A percentile compares a stretch with the other conserved stretches of the same genome.
phyloP scores from a whole-genome alignment of 2,888 invertebrate genomes.

The Polylopha cassiicola region DNA sequence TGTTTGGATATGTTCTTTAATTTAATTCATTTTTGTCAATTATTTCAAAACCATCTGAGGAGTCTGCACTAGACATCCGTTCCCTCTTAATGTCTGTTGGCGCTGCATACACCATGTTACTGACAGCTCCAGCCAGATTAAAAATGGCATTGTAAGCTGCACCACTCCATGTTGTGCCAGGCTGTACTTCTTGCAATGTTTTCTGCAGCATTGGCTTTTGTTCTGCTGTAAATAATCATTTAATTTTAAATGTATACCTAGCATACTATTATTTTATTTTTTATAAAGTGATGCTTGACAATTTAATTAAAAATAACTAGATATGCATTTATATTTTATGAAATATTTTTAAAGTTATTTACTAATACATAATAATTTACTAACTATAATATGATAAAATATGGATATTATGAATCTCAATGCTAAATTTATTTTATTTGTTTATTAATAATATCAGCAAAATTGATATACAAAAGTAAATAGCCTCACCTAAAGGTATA shows the following conservation, averaged over 20 bases:
- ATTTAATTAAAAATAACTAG: too few relatives aligned
- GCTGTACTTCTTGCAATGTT: conserved; percentile 50
- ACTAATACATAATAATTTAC: too few relatives aligned
- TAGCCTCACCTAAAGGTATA: conserved; percentile 55
- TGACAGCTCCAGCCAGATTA: conserved; percentile 56
- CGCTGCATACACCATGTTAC: conserved; percentile 52
- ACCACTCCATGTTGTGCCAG: conserved; percentile 52
- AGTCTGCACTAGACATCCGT: conserved; percentile 57
- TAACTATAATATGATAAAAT: too few relatives aligned
- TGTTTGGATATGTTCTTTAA: conserved; percentile 32
- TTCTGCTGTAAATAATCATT: conserved; percentile 44
- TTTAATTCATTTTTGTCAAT: conserved; percentile 63
- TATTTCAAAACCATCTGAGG: conserved; percentile 72
- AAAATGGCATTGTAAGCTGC: conserved; percentile 59
- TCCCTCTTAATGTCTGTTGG: conserved; percentile 46
- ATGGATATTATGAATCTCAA: too few relatives aligned
- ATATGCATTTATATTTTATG: too few relatives aligned
- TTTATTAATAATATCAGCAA: too few relatives aligned
- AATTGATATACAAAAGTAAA: neutral
- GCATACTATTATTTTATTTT: too few relatives aligned
- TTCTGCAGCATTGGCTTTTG: conserved; percentile 50
- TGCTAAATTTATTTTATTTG: too few relatives aligned
- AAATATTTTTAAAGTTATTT: too few relatives aligned
- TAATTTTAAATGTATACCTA: too few relatives aligned
- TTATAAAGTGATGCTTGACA: too few relatives aligned